These are phyloP conservation scores for Lucilia sericata DNA, from an alignment of 1,140 invertebrate genomes.

Conservation along the genomic window DNA sequence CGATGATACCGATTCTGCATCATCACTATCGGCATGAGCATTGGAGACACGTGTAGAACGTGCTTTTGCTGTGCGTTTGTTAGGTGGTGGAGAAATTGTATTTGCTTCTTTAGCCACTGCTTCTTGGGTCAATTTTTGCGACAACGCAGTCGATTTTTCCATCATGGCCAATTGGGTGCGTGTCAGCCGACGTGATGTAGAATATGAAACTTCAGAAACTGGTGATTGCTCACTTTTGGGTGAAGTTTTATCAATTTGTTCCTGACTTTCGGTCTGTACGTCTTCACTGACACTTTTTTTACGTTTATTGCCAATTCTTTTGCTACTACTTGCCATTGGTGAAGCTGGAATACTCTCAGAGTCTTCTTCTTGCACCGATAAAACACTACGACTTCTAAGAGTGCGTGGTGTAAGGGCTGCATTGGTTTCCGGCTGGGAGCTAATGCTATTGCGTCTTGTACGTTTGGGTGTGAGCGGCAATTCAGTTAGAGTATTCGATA, in stretches of 20 bases:
- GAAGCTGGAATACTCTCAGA: conserved; percentile 19
- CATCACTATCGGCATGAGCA: conserved; percentile 41
- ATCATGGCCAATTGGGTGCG: conserved; percentile 48
- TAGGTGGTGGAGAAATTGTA: neutral
- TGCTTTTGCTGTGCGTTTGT: neutral
- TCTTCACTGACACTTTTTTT: conserved; percentile 18
- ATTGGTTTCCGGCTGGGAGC: conserved; percentile 7
- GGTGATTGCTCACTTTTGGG: neutral
- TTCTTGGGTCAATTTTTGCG: conserved; percentile 3
- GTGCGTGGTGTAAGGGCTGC: neutral
- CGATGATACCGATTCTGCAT: conserved; percentile 48
- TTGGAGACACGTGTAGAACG: neutral
- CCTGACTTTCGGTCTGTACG: neutral
- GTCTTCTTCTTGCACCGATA: neutral
- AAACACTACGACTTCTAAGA: conserved; percentile 1
- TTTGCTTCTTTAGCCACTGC: neutral
- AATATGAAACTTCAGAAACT: conserved; percentile 20
- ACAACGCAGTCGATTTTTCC: conserved; percentile 47
- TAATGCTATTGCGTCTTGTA: conserved; percentile 29
- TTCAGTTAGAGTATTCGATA: conserved; percentile 44
- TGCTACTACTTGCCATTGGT: neutral
- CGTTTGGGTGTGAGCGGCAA: conserved; percentile 36
- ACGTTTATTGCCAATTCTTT: conserved; percentile 15
- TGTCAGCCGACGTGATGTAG: conserved; percentile 48
- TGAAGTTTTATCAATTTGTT: conserved; percentile 33